Percentiles rank a stretch among this genome's conserved stretches.
These are phyloP conservation scores for Cheilinus undulatus DNA, from an alignment of 2,113 vertebrate genomes.

Conservation along the genomic window DNA sequence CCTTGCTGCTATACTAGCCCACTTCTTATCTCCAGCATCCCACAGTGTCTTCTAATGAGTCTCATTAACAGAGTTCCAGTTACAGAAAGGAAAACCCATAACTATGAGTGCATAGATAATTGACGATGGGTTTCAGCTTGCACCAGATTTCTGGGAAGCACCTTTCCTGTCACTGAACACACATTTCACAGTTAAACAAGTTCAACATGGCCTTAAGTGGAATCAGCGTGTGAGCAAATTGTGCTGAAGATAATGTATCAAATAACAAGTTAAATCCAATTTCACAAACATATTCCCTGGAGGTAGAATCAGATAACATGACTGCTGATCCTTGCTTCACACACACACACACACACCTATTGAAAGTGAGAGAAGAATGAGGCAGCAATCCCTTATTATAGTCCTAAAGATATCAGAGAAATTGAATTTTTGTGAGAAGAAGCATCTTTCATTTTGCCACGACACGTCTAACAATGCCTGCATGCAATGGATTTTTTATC, in stretches of 20 bases:
- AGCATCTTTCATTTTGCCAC: conserved; percentile 49
- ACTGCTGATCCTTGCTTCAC: conserved; percentile 35
- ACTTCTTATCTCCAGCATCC: conserved; percentile 30
- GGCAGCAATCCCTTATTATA: conserved; percentile 36
- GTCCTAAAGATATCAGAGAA: conserved; percentile 50
- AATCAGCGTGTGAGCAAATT: conserved; percentile 57
- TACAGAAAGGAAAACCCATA: conserved; percentile 34
- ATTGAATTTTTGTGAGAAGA: conserved; percentile 43
- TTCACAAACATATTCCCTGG: conserved; percentile 63
- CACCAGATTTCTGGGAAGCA: conserved; percentile 10
- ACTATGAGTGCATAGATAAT: conserved; percentile 10
- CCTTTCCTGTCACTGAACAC: conserved; percentile 41
- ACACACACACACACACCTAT: background rate
- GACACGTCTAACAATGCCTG: conserved; percentile 29
- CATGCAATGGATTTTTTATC: conserved; percentile 50
- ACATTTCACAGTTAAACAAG: conserved; percentile 62
- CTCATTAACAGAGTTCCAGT: conserved; percentile 41
- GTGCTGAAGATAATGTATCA: conserved; percentile 61
- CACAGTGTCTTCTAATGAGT: conserved; percentile 11
- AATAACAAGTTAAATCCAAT: conserved; percentile 64
- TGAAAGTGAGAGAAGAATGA: conserved; percentile 29
- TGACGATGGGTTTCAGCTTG: conserved; percentile 22
- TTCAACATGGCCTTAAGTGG: conserved; percentile 49
- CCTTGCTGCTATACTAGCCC: conserved; percentile 2
- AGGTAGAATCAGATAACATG: conserved; percentile 42